Percentiles rank a stretch among this genome's conserved stretches.
Conservation (phyloP, 2,113 vertebrate genomes). For the Laterallus jamaicensis region DNA sequence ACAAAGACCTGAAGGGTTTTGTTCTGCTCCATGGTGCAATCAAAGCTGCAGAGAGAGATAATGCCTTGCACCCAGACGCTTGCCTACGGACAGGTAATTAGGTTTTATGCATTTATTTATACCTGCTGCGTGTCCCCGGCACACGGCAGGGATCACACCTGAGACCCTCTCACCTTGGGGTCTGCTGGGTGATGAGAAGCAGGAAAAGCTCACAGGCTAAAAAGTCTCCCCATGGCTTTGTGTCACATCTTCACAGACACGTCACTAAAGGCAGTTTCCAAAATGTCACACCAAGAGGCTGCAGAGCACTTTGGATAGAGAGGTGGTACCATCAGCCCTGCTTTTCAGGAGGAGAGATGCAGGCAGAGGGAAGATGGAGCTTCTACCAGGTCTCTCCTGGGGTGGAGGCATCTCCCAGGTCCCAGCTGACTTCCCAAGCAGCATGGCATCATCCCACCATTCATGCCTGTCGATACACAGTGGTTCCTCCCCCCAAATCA, state of each 20-base stretch:
- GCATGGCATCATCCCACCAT: background rate
- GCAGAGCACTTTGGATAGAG: background rate
- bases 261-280: background rate
- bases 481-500: background rate
- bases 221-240: background rate
- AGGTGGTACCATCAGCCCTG: background rate
- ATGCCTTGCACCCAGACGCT: background rate
- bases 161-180: background rate
- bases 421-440: fast-evolving
- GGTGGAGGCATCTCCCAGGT: background rate
- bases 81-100: background rate
- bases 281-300: background rate
- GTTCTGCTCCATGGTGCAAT: background rate
- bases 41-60: background rate
- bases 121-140: background rate
- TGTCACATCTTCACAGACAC: background rate
- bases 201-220: background rate
- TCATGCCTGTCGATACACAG: fast-evolving
- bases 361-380: background rate
- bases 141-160: background rate
- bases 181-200: background rate
- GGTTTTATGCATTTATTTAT: background rate
- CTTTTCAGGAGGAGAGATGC: background rate
- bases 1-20: background rate
- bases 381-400: background rate